phyloP scores from a whole-genome alignment of 2,888 invertebrate genomes.

The Agapetus fuscipes region DNA sequence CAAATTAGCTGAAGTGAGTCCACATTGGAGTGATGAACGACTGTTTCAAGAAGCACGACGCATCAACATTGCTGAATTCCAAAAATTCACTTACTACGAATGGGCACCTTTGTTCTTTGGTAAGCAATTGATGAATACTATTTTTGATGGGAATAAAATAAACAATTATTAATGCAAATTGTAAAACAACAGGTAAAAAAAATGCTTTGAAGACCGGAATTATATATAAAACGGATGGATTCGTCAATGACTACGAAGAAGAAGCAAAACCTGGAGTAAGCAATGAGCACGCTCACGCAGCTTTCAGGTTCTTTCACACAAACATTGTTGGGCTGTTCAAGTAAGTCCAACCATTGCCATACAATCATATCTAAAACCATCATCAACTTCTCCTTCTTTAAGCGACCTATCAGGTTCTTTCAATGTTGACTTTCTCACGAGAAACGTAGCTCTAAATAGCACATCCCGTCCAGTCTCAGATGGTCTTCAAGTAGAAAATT shows the following conservation, averaged over 20 bases:
- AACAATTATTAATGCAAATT: not conserved
- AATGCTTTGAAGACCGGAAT: not conserved
- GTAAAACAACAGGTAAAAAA: not conserved
- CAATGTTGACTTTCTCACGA: no score
- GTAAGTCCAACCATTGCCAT: constrained; percentile 30
- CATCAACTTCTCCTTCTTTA: no score
- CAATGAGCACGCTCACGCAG: constrained; percentile 55
- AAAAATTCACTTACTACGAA: constrained; percentile 67
- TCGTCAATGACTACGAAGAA: constrained; percentile 41
- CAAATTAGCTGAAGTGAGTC: constrained; percentile 51
- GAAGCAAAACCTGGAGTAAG: constrained; percentile 46
- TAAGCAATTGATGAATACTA: constrained; percentile 25
- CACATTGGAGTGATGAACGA: constrained; percentile 66
- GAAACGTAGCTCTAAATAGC: no score
- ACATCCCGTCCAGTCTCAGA: not conserved
- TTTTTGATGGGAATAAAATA: not conserved
- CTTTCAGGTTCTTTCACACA: constrained; percentile 55
- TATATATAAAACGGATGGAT: constrained; percentile 24
- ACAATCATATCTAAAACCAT: no score
- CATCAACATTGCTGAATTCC: constrained; percentile 59
- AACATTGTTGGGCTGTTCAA: constrained; percentile 43
- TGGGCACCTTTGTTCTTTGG: constrained; percentile 68
- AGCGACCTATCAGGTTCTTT: no score
- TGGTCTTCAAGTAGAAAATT: no score
- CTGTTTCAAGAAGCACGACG: constrained; percentile 63